These are phyloP conservation scores for Anableps anableps DNA, from an alignment of 2,797 vertebrate species.

Conservation along the genomic window DNA sequence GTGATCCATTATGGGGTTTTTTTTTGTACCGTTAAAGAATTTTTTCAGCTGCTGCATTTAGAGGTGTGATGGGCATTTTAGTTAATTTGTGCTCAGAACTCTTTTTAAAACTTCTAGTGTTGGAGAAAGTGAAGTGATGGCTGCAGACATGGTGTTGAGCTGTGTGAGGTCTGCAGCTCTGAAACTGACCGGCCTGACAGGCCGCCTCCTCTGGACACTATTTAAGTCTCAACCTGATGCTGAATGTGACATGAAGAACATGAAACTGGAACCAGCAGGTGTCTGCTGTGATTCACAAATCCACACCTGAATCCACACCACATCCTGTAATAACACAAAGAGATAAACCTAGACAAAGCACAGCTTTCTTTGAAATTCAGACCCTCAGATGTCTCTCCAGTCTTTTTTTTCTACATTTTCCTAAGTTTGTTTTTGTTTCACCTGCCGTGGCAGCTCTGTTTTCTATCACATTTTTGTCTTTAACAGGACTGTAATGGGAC, in stretches of 20 bases:
- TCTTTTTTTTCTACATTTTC: neutral
- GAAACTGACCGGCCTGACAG: neutral
- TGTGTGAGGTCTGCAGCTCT: neutral
- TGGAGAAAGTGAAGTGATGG: neutral
- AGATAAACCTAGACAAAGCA: conserved; percentile 30
- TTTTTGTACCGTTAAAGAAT: no score
- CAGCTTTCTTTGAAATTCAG: neutral
- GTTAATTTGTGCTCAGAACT: no score
- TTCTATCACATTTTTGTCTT: conserved; percentile 56
- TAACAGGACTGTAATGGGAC: conserved; percentile 32
- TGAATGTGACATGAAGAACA: conserved; percentile 51
- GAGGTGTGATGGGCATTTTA: no score
- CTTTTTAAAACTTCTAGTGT: neutral
- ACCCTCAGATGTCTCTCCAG: conserved; percentile 30
- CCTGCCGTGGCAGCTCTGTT: conserved; percentile 28
- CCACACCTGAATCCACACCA: conserved; percentile 8
- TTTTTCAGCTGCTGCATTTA: no score
- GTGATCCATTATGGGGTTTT: no score
- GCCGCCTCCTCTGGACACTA: conserved; percentile 24
- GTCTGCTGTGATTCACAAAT: conserved; percentile 41
- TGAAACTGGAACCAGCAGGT: conserved; percentile 43
- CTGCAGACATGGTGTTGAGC: neutral
- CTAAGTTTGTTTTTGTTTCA: conserved; percentile 3
- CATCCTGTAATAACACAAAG: conserved; percentile 27
- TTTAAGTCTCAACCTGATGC: conserved; percentile 32